Evolutionary conservation across 92 coral and sea anemone species (phyloP).

Genomic region (Siderastrea radians): DNA sequence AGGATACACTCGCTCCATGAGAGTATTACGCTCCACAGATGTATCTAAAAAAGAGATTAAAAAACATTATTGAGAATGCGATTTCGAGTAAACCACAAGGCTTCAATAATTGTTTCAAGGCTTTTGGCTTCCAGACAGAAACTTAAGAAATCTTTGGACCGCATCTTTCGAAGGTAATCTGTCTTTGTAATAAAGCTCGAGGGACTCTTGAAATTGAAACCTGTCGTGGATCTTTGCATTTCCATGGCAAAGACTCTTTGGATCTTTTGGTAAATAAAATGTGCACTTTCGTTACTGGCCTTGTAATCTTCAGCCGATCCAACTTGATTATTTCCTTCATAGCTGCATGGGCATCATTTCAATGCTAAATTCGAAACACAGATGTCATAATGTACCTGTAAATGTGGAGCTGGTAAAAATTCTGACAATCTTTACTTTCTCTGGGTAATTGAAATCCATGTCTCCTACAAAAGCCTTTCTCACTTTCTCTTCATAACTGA

Average conservation of each 20-base stretch:
- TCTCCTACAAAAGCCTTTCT: conserved; percentile 70
- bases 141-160: too few species aligned
- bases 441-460: conserved; percentile 75
- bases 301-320: neutral
- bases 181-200: too few species aligned
- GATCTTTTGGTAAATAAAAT: too few species aligned
- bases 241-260: too few species aligned
- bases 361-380: neutral
- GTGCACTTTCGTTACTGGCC: neutral
- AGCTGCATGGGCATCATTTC: neutral
- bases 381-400: conserved; percentile 67
- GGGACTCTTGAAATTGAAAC: too few species aligned
- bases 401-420: conserved; percentile 93
- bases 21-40: conserved; percentile 84
- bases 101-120: too few species aligned
- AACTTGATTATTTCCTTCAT: neutral
- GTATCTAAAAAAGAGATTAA: conserved; percentile 44
- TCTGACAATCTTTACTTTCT: conserved; percentile 82
- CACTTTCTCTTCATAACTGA: conserved; percentile 50
- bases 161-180: too few species aligned
- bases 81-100: too few species aligned
- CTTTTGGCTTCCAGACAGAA: too few species aligned
- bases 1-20: conserved; percentile 91
- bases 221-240: too few species aligned
- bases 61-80: neutral